phyloP scores from a whole-genome alignment of 2,113 vertebrate species.

The Poeciliopsis occidentalis region DNA sequence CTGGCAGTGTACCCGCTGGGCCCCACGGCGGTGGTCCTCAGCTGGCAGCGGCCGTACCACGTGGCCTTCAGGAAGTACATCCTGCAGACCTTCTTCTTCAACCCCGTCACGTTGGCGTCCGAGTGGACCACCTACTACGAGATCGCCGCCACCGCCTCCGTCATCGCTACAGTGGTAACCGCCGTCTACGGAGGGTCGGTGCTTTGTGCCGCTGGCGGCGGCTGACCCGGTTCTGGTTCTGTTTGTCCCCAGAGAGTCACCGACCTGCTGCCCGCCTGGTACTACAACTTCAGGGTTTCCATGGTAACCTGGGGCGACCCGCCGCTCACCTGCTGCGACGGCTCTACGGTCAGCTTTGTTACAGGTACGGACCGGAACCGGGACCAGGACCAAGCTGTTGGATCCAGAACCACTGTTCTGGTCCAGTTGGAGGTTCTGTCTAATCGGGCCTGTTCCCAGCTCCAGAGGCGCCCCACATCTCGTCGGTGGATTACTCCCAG shows the following conservation, averaged over 20 bases:
- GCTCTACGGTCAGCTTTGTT: slow-evolving; percentile 90
- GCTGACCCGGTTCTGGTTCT: not conserved
- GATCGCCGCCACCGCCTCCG: slow-evolving; percentile 89
- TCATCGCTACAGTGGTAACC: too few species aligned
- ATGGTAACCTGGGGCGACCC: slow-evolving; percentile 97
- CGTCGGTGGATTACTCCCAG: slow-evolving; percentile 88
- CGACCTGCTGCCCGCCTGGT: slow-evolving; percentile 93
- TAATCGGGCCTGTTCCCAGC: slow-evolving; percentile 73
- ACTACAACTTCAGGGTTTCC: slow-evolving; percentile 94
- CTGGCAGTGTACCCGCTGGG: slow-evolving; percentile 89
- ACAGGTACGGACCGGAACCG: slow-evolving; percentile 81
- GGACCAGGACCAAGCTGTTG: too few species aligned
- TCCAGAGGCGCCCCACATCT: slow-evolving; percentile 92
- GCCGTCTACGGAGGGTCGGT: too few species aligned
- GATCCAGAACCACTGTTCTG: not conserved
- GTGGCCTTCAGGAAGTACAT: slow-evolving; percentile 94
- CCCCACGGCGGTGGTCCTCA: slow-evolving; percentile 90
- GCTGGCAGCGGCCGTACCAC: slow-evolving; percentile 91
- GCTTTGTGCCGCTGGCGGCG: too few species aligned
- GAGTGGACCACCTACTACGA: slow-evolving; percentile 98
- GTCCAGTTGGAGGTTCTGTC: not conserved
- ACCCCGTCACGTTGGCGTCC: slow-evolving; percentile 87
- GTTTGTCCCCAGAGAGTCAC: slow-evolving; percentile 83
- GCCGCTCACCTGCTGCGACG: slow-evolving; percentile 90
- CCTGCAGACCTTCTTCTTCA: slow-evolving; percentile 96